Evolutionary conservation across 2,797 vertebrate genomes (phyloP).

Genomic region (Anomalospiza imberbis): DNA sequence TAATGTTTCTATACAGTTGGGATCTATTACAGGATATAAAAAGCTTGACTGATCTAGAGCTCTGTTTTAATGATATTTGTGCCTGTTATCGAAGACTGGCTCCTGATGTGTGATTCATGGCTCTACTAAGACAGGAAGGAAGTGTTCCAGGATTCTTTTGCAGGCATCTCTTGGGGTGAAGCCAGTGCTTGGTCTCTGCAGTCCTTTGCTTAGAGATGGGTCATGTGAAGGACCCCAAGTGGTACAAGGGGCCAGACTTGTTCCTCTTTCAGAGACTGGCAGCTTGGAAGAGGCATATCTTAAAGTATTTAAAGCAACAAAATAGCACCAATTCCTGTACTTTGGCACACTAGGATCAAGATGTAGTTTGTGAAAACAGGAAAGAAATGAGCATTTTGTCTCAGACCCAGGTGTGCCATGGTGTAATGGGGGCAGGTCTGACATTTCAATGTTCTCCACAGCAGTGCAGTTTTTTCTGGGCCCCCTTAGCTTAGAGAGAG

Average conservation of each 20-base stretch:
- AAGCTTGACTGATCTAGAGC: background rate
- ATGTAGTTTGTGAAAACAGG: background rate
- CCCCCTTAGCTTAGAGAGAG: background rate
- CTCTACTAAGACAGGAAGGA: background rate
- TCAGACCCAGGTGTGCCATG: background rate
- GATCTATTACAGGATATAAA: slow-evolving; percentile 9
- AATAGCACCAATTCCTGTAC: background rate
- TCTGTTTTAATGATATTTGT: background rate
- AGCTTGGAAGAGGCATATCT: background rate
- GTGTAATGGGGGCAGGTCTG: background rate
- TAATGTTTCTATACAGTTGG: background rate
- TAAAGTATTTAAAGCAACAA: background rate
- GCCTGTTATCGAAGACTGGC: background rate
- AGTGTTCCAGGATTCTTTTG: background rate
- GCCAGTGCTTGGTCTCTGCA: background rate
- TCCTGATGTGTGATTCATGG: background rate
- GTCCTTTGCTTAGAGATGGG: background rate
- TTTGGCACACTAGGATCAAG: rapidly evolving
- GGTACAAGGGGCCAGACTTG: background rate
- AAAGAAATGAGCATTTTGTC: background rate
- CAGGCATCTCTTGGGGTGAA: background rate
- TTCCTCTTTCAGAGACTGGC: background rate
- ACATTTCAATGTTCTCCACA: background rate
- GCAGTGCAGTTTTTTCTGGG: background rate
- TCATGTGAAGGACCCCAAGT: background rate